These are phyloP conservation scores for Pachypsylla venusta DNA, from an alignment of 1,140 invertebrate species.

Conservation along the genomic window DNA sequence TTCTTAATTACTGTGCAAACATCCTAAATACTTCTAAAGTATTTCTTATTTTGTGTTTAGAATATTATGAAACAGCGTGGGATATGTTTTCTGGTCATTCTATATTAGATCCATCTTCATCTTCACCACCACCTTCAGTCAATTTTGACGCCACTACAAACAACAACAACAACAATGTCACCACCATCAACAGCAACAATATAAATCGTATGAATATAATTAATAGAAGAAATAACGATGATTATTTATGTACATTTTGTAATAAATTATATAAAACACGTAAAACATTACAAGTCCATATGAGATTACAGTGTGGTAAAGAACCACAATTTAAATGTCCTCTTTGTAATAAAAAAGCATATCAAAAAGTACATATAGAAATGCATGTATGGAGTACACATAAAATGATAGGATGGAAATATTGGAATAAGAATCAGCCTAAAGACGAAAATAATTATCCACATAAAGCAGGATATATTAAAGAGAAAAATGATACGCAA, in stretches of 20 bases:
- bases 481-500: too few relatives aligned
- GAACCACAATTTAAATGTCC: slow-evolving; percentile 40
- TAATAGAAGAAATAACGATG: background rate
- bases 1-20: too few relatives aligned
- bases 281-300: slow-evolving; percentile 7
- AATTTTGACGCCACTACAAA: background rate
- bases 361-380: slow-evolving; percentile 39
- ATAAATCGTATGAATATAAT: background rate
- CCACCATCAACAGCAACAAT: background rate
- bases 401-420: slow-evolving; percentile 1
- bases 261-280: background rate
- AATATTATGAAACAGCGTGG: background rate
- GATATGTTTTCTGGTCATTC: slow-evolving; percentile 2
- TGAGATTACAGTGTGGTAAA: slow-evolving; percentile 37
- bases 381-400: slow-evolving; percentile 30
- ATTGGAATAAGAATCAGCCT: slow-evolving; percentile 5
- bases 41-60: too few relatives aligned
- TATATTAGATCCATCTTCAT: background rate
- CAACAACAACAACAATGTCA: background rate
- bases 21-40: too few relatives aligned
- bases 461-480: too few relatives aligned
- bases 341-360: slow-evolving; percentile 38
- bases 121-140: background rate
- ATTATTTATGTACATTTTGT: background rate
- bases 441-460: background rate